These are phyloP conservation scores for Panagrolaimus sp. DNA, from an alignment of 1,140 invertebrate genomes.

Conservation along the genomic window DNA sequence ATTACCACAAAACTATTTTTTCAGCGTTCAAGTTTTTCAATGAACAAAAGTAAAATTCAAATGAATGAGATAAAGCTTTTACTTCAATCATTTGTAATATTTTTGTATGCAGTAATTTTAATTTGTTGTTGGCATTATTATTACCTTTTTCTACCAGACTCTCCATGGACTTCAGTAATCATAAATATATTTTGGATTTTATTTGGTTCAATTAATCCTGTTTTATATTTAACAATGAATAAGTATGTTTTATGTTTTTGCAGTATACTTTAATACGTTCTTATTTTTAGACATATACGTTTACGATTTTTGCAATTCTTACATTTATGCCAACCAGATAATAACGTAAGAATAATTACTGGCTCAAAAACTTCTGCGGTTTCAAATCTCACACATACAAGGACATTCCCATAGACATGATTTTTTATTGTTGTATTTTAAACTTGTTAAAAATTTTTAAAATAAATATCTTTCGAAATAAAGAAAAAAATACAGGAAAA, in stretches of 20 bases:
- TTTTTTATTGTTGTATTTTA: not conserved
- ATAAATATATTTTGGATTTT: constrained; percentile 13
- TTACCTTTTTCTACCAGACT: not conserved
- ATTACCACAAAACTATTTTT: no score
- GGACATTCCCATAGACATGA: not conserved
- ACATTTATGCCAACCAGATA: no score
- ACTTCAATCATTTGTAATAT: not conserved
- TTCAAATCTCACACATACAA: no score
- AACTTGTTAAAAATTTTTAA: no score
- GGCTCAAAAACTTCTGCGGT: no score
- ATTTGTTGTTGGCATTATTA: constrained; percentile 7
- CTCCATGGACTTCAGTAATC: constrained; percentile 6
- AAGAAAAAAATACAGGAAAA: no score
- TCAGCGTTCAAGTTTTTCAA: not conserved
- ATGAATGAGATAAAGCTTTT: not conserved
- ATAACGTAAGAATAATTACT: no score
- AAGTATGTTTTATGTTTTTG: not conserved
- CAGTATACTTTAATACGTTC: no score
- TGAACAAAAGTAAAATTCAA: constrained; percentile 1
- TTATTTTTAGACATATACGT: no score
- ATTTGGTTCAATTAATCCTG: constrained; percentile 2
- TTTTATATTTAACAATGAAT: constrained; percentile 11
- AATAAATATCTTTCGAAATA: no score
- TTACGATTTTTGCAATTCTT: no score
- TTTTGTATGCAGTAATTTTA: not conserved